Evolutionary conservation across 1,140 invertebrate genomes (phyloP), one percentile per base, ranked within the genome.

Genomic region (Heliconius congener): DNA sequence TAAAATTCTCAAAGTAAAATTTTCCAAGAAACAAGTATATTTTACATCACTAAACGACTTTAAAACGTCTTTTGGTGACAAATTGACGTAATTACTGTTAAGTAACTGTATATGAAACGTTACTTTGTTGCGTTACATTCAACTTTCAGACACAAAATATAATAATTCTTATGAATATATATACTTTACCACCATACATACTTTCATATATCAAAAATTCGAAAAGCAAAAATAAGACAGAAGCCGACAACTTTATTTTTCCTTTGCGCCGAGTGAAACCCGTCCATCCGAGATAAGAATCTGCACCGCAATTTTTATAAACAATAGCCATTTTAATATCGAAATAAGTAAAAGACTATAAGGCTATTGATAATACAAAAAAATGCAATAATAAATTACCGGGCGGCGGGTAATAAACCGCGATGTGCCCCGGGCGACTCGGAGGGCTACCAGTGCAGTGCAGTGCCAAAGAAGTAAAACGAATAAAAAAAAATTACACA

Each of bases 341-440:
- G 88, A 82, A 90, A 93, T 91, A 90, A 87, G 86, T 85, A 87
- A 79, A 91, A 88, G 87, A 93, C 81, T 84, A 82, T 84, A 86
- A 13, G 83, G 91, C 91, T 91, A 94, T 94, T 94, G 93, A 94
- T 94, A 94, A 94, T 93, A 91, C 90, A 94, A 94, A 94, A 46
- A 94, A 94, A 94, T 90, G 89, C 88, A 92, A 94, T 91, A 94
- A 94, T 94, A 94, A 94, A 94, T 94, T 93, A 92, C 90, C 84
- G 79, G 75, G 86, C 87, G 87, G 91, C 89, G 86, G 88, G 91
- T 90, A 92, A 93, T 93, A 94, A 94, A 93, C 85, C 86, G 92
- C 89, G 91, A 94, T 92, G 91, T 90, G 92, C 92, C 92, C 76
- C 90, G 85, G 92, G 92, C 92, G 92, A 94, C 92, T 88, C 46